These are phyloP conservation scores for Artibeus lituratus DNA, from an alignment of 2,797 vertebrate species.

Conservation along the genomic window DNA sequence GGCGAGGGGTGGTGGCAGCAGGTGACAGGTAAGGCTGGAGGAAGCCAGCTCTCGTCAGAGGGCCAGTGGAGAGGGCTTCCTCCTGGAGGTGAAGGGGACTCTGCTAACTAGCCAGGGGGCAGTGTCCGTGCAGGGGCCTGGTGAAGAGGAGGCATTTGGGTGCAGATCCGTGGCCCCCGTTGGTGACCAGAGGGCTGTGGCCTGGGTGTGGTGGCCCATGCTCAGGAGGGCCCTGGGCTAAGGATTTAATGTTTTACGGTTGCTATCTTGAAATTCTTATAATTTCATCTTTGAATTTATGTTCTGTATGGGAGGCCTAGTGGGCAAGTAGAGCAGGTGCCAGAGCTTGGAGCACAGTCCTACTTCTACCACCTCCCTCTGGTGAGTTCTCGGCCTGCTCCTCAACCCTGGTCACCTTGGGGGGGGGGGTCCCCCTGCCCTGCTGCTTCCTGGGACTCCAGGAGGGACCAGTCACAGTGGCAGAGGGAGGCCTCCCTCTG, in stretches of 20 bases:
- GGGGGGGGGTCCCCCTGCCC: accelerated
- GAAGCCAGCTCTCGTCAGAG: neutral
- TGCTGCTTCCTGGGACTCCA: neutral
- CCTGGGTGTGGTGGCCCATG: neutral
- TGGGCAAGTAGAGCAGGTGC: neutral
- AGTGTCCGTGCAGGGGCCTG: neutral
- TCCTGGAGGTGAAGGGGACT: neutral
- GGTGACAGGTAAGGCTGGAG: neutral
- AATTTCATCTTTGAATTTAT: neutral
- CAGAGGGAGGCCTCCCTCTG: neutral
- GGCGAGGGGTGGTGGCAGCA: neutral
- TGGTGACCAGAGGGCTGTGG: neutral
- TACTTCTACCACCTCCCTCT: neutral
- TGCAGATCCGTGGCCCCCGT: neutral
- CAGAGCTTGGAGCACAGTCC: neutral
- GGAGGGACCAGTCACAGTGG: neutral
- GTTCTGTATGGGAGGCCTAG: neutral
- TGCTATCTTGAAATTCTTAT: neutral
- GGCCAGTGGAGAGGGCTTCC: neutral
- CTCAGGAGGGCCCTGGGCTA: neutral
- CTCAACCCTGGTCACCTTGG: neutral
- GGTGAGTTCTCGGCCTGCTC: neutral
- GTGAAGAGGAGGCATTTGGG: neutral
- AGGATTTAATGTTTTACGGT: neutral
- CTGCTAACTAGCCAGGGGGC: neutral